Conservation (phyloP, 2,888 invertebrate genomes). For the Alviniconcha strummeri region DNA sequence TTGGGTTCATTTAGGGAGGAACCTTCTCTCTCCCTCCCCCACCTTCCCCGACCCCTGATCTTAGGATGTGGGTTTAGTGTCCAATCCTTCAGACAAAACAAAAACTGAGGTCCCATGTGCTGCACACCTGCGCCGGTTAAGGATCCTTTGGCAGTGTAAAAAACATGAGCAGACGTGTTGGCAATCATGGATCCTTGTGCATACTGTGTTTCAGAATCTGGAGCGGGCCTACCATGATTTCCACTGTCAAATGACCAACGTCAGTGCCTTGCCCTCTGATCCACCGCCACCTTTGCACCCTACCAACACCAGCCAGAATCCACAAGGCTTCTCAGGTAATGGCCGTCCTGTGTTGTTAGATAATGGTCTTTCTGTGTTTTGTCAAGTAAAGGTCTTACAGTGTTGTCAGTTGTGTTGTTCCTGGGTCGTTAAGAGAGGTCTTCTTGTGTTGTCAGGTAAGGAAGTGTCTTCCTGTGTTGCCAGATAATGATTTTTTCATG, state of each 20-base stretch:
- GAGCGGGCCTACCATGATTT: constrained; percentile 62
- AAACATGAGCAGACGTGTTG: background rate
- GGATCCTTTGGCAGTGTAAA: too few relatives aligned
- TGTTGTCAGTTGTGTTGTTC: background rate
- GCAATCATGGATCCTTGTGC: background rate
- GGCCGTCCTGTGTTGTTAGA: background rate
- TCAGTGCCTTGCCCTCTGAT: constrained; percentile 34
- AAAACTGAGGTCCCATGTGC: too few relatives aligned
- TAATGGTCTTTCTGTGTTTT: background rate
- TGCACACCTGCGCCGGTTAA: too few relatives aligned
- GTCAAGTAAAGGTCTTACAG: background rate
- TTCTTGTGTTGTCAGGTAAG: background rate
- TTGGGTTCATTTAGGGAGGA: too few relatives aligned
- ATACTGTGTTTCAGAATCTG: constrained; percentile 49
- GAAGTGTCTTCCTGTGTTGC: background rate
- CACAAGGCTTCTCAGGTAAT: background rate
- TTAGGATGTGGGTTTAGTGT: too few relatives aligned
- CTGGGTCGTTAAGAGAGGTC: background rate
- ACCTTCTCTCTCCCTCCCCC: too few relatives aligned
- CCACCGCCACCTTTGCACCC: background rate
- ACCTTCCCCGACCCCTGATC: too few relatives aligned
- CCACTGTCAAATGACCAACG: constrained; percentile 62
- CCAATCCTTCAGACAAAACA: too few relatives aligned
- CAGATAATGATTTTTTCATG: too few relatives aligned
- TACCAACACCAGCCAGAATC: background rate